Percentiles rank a stretch among this genome's conserved stretches.
These are phyloP conservation scores for Lagria hirta DNA, from an alignment of 2,888 invertebrate genomes.

Conservation along the genomic window DNA sequence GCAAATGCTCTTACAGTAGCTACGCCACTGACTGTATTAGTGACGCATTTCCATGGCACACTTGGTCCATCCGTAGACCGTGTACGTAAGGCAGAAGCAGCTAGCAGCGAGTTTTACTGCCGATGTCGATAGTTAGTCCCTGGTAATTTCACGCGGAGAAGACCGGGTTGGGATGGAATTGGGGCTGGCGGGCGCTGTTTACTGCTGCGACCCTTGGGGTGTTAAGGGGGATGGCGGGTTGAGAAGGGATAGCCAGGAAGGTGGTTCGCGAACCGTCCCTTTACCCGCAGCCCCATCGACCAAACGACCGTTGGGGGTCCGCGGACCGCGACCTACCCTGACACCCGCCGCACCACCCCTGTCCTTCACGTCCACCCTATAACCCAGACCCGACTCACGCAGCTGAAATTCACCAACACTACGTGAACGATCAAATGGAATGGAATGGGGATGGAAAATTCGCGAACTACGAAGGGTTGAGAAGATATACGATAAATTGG, in stretches of 20 bases:
- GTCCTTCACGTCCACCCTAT: constrained; percentile 39
- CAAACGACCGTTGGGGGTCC: constrained; percentile 34
- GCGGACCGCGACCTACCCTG: constrained; percentile 46
- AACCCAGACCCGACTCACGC: constrained; percentile 35
- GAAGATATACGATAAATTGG: no score
- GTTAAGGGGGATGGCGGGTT: constrained; percentile 34
- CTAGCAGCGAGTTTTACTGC: constrained; percentile 13
- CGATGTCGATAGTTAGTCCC: constrained; percentile 35
- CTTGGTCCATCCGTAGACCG: constrained; percentile 8
- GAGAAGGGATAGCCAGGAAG: constrained; percentile 33
- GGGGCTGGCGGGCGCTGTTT: constrained; percentile 10
- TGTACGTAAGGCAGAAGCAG: no score
- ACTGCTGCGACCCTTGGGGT: constrained; percentile 16
- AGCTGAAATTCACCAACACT: constrained; percentile 32
- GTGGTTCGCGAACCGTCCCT: constrained; percentile 41
- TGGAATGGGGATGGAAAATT: no score
- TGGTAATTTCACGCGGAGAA: constrained; percentile 42
- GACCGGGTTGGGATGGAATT: constrained; percentile 11
- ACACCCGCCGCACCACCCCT: constrained; percentile 27
- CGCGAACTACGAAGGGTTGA: no score
- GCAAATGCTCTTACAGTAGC: no score
- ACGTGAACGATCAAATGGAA: no score
- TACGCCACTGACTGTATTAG: no score
- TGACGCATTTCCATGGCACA: no score
- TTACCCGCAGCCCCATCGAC: constrained; percentile 18